Conservation (phyloP, 2,888 invertebrate genomes). For the Colostygia pectinataria region DNA sequence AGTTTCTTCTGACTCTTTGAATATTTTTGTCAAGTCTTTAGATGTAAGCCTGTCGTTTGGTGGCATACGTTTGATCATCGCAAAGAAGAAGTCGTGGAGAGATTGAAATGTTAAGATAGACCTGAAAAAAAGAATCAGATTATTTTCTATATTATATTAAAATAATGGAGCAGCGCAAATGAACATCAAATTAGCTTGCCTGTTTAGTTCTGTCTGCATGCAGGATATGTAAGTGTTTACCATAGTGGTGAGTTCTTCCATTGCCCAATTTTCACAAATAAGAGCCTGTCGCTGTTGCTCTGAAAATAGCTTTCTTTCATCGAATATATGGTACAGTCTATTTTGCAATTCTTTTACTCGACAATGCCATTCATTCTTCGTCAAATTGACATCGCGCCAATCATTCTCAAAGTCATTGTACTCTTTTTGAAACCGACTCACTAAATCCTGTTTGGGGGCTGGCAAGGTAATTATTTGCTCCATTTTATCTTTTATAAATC, state of each 20-base stretch:
- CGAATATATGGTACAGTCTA: conserved; percentile 81
- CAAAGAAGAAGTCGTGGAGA: conserved; percentile 71
- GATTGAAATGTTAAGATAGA: conserved; percentile 68
- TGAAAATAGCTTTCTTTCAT: conserved; percentile 77
- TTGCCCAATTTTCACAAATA: conserved; percentile 82
- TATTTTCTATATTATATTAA: no score
- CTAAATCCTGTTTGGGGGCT: conserved; percentile 82
- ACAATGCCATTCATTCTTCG: conserved; percentile 85
- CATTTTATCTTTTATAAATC: conserved; percentile 80
- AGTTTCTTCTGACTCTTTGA: conserved; percentile 58
- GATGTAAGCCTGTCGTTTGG: conserved; percentile 60
- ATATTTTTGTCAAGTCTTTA: conserved; percentile 67
- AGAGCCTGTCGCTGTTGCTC: conserved; percentile 79
- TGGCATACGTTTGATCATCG: conserved; percentile 67
- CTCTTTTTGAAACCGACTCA: conserved; percentile 81
- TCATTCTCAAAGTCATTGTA: conserved; percentile 84
- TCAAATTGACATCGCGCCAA: conserved; percentile 79
- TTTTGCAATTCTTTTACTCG: conserved; percentile 76
- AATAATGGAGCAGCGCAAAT: no score
- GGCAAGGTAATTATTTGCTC: conserved; percentile 78
- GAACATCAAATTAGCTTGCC: conserved; percentile 52
- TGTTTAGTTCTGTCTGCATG: conserved; percentile 85
- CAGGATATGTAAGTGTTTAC: conserved; percentile 81
- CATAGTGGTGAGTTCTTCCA: conserved; percentile 78
- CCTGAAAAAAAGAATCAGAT: conserved; percentile 55